Evolutionary conservation across 1,140 invertebrate species (phyloP).

Genomic region (Polyergus mexicanus): DNA sequence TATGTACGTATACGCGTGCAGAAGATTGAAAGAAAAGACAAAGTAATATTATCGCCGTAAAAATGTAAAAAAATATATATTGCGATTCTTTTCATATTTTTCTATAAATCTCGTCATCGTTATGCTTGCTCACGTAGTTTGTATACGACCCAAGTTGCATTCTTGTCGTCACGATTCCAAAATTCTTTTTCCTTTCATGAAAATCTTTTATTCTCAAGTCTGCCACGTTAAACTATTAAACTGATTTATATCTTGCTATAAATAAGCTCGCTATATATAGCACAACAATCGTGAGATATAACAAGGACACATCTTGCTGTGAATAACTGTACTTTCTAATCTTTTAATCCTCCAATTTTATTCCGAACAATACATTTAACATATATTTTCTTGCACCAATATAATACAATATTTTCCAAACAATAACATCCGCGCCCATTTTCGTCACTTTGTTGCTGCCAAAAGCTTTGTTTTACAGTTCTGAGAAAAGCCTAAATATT

Average conservation of each 20-base stretch:
- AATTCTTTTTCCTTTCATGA: conserved; percentile 27
- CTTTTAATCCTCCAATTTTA: not conserved
- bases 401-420: not conserved
- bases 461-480: not conserved
- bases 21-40: not conserved
- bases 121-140: conserved; percentile 61
- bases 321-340: not conserved
- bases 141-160: conserved; percentile 20
- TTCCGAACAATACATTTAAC: not conserved
- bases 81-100: conserved; percentile 41
- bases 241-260: not conserved
- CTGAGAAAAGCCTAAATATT: not conserved
- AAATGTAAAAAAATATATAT: conserved; percentile 46
- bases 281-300: not conserved
- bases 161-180: conserved; percentile 54
- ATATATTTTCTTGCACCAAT: not conserved
- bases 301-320: not conserved
- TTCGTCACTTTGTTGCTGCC: not conserved
- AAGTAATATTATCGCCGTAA: not conserved
- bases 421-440: not conserved
- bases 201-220: conserved; percentile 17
- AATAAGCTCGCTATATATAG: not conserved
- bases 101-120: conserved; percentile 19
- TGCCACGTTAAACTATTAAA: not conserved
- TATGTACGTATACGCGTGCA: not conserved